Evolutionary conservation across 2,888 invertebrate genomes (phyloP).

Genomic region (Ochlodes sylvanus): DNA sequence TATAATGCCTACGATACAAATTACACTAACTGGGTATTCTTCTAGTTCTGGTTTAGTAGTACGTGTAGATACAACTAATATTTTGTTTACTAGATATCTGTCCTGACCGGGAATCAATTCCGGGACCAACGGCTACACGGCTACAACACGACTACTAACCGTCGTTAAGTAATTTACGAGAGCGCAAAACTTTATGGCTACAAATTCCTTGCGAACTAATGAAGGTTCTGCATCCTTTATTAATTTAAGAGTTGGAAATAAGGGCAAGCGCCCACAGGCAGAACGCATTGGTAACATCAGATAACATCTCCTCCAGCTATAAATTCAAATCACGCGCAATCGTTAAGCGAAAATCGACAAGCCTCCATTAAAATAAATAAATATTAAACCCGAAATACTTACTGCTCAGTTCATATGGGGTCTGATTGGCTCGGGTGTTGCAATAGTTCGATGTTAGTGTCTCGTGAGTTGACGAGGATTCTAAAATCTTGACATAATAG

Average conservation of each 20-base stretch:
- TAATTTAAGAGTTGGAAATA: slow-evolving; percentile 29
- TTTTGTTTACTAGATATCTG: too few relatives aligned
- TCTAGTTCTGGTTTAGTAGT: too few relatives aligned
- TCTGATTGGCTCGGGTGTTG: background rate
- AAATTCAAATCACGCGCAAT: slow-evolving; percentile 38
- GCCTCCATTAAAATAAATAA: slow-evolving; percentile 38
- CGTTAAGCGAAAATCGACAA: slow-evolving; percentile 39
- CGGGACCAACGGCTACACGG: too few relatives aligned
- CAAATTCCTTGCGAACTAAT: slow-evolving; percentile 28
- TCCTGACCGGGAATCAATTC: too few relatives aligned
- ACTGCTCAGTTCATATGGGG: slow-evolving; percentile 3
- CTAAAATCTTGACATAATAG: too few relatives aligned
- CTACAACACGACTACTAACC: background rate
- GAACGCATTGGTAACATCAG: slow-evolving; percentile 15
- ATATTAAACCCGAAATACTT: slow-evolving; percentile 26
- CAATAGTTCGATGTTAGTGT: background rate
- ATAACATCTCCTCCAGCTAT: slow-evolving; percentile 35
- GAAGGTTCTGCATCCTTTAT: slow-evolving; percentile 27
- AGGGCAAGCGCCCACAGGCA: slow-evolving; percentile 36
- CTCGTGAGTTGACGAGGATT: too few relatives aligned
- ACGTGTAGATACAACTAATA: too few relatives aligned
- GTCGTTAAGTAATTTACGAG: slow-evolving; percentile 18
- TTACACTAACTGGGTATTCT: too few relatives aligned
- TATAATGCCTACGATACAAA: too few relatives aligned
- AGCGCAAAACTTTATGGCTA: slow-evolving; percentile 21